These are phyloP conservation scores for Ornithorhynchus anatinus DNA, from an alignment of 2,113 vertebrate genomes.

Conservation along the genomic window DNA sequence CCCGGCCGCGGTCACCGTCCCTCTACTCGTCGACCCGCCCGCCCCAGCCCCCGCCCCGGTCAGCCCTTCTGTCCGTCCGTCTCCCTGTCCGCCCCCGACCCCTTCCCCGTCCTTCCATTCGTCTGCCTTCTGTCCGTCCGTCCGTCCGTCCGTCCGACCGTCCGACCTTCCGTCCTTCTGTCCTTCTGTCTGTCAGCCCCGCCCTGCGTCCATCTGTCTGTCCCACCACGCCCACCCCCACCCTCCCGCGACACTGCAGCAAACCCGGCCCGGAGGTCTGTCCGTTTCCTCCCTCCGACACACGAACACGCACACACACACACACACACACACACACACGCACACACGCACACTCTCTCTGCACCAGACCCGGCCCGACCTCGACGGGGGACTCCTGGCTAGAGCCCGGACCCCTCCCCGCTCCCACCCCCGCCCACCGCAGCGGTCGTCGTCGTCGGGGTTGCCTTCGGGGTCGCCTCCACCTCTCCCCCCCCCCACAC, in stretches of 20 bases:
- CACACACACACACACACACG: not conserved
- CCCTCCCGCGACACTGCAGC: not conserved
- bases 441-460: too few species aligned
- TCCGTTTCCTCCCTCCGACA: not conserved
- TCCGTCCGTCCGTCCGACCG: not conserved
- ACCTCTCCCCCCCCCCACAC: too few species aligned
- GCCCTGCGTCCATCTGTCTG: not conserved
- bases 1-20: too few species aligned
- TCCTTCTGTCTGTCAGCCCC: not conserved
- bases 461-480: too few species aligned
- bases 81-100: not conserved
- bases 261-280: not conserved
- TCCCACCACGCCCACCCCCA: not conserved
- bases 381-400: too few species aligned
- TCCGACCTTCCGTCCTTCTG: too few species aligned
- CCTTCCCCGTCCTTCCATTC: too few species aligned
- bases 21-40: not conserved
- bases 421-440: not conserved
- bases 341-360: not conserved
- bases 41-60: too few species aligned
- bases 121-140: too few species aligned
- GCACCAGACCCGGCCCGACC: too few species aligned
- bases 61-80: not conserved
- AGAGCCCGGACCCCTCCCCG: not conserved
- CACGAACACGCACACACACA: not conserved